Base-by-base conservation (phyloP, 2,113 vertebrate genomes). In the Corythornis cristatus region DNA sequence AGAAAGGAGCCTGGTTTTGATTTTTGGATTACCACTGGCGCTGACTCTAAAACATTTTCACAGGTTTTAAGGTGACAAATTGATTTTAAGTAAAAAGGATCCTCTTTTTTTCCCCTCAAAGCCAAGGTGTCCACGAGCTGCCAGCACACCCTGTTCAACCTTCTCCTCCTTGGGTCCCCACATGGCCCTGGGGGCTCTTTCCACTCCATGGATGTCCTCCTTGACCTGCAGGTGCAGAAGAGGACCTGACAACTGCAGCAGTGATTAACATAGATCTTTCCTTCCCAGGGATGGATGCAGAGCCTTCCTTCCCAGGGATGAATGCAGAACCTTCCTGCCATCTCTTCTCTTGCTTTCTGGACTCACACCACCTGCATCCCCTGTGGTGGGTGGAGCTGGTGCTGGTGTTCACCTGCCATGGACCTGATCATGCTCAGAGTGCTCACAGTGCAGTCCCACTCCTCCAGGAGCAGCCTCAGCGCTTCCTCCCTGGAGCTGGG, bases 341-440 rank as follows among this genome's bases (percentile, higher is more conserved):
- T 37, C 12, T 22, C 60, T 16, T 19, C 2, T 2, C 20, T 31
- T 5, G 1, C 37, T 11, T 25, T 48, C 20, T 61, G 1, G 3
- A 5, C 4, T 15, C 58, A 35, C 72, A 23, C 6, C 9, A 25
- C 15, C 35, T 7, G 3, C 51, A 43, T 12, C 65, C 11, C 29
- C 7, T 31, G 50, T 60, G 26, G 64, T 48, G 26, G 18, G 61
- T 26, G 26, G 60, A 31, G 17, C 10, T 0, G 0, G 6, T 5
- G 35, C 6, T 48, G 65, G 2, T 28, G 60, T 6, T 56, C 28
- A 37, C 56, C n/a, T n/a, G 12, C 40, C 61, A 3, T 1, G 25
- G 46, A 16, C 19, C 9, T 0, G 0, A 40, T n/a, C 42, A 13
- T 0, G 0, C 17, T 29, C 0, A 0, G 37, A 20, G 4, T 2